These are phyloP conservation scores for Phycodurus eques DNA, from an alignment of 2,113 vertebrate species.

Conservation along the genomic window DNA sequence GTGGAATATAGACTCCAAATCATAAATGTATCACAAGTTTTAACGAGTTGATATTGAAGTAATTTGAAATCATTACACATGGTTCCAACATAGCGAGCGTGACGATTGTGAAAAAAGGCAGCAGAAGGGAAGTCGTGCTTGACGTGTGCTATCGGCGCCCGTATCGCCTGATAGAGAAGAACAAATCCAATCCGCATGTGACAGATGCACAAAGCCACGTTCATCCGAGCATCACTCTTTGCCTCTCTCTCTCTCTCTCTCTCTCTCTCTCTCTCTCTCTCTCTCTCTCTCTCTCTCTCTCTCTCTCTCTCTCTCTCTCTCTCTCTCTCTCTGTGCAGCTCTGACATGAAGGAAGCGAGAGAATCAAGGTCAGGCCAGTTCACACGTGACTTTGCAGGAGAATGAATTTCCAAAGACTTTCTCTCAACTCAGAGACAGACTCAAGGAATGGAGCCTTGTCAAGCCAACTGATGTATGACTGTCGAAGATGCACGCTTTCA, in stretches of 20 bases:
- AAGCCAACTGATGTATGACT: conserved; percentile 44
- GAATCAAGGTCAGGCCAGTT: conserved; percentile 61
- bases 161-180: conserved; percentile 35
- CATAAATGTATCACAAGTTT: not conserved
- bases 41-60: not conserved
- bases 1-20: not conserved
- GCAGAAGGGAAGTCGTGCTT: conserved; percentile 17
- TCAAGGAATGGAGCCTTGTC: conserved; percentile 59
- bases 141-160: conserved; percentile 34
- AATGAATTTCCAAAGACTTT: conserved; percentile 63
- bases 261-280: not conserved
- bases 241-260: not conserved
- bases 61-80: not conserved
- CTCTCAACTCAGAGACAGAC: conserved; percentile 51
- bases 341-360: conserved; percentile 31
- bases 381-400: conserved; percentile 44
- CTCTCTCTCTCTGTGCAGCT: not conserved
- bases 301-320: not conserved
- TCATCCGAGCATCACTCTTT: conserved; percentile 44
- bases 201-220: conserved; percentile 41
- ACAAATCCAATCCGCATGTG: conserved; percentile 36
- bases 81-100: not conserved
- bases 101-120: not conserved
- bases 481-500: conserved; percentile 40
- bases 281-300: not conserved